Conservation (phyloP, 2,888 invertebrate species). For the Acanthosepion lycidas region DNA sequence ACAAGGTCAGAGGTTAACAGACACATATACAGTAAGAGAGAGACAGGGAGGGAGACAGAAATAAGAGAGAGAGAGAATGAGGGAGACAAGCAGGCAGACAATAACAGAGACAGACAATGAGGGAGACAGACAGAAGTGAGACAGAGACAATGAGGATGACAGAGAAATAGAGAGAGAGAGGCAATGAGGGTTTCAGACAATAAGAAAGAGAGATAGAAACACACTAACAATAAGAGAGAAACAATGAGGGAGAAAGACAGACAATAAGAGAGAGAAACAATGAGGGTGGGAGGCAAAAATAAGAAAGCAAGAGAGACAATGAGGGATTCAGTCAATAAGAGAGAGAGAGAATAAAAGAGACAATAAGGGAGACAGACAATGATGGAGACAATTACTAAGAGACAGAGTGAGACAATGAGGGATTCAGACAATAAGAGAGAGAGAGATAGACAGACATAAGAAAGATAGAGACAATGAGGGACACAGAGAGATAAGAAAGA, state of each 20-base stretch:
- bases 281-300: too few relatives aligned
- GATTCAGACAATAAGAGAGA: neutral
- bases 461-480: neutral
- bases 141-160: too few relatives aligned
- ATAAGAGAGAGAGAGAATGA: neutral
- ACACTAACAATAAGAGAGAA: neutral
- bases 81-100: too few relatives aligned
- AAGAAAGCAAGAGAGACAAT: too few relatives aligned
- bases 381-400: too few relatives aligned
- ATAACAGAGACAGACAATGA: too few relatives aligned
- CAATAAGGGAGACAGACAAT: neutral
- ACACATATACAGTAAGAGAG: neutral
- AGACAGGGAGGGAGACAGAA: neutral
- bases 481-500: neutral
- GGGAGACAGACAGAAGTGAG: too few relatives aligned
- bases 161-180: too few relatives aligned
- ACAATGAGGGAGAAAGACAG: neutral
- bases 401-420: too few relatives aligned
- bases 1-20: too few relatives aligned
- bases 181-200: too few relatives aligned
- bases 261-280: neutral
- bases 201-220: neutral
- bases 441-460: neutral
- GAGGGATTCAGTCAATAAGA: neutral
- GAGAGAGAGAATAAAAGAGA: neutral